A percentile compares a stretch with the other conserved stretches of the same genome.
These are phyloP conservation scores for Lepidocyrtoides sp. DNA, from an alignment of 2,888 invertebrate genomes.

Conservation along the genomic window DNA sequence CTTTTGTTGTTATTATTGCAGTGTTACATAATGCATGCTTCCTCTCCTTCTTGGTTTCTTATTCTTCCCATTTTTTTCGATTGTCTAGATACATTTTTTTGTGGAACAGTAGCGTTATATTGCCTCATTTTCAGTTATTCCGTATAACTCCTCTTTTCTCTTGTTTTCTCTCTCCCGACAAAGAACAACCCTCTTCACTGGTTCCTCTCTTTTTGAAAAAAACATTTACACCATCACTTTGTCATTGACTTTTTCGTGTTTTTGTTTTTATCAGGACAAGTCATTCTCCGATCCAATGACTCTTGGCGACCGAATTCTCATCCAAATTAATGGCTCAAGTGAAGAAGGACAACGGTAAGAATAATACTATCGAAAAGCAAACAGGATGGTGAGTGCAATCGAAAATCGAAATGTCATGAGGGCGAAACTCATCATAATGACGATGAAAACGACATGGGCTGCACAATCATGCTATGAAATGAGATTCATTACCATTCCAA, in stretches of 20 bases:
- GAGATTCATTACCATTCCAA: slow-evolving; percentile 3
- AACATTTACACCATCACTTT: not conserved
- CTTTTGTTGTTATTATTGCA: slow-evolving; percentile 43
- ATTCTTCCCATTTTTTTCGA: not conserved
- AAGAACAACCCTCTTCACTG: too few species aligned
- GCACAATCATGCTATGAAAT: not conserved
- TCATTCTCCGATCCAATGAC: slow-evolving; percentile 1
- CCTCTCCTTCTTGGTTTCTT: slow-evolving; percentile 22
- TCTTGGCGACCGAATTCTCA: slow-evolving; percentile 25
- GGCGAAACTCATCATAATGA: not conserved
- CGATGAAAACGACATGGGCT: not conserved
- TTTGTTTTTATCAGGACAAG: not conserved
- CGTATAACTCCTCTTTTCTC: slow-evolving; percentile 13
- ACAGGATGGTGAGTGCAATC: slow-evolving; percentile 20
- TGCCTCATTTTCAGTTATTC: not conserved
- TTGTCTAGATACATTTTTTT: slow-evolving; percentile 7
- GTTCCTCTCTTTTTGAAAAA: not conserved
- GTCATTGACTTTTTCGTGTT: not conserved
- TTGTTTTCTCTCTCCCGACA: too few species aligned
- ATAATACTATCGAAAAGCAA: too few species aligned
- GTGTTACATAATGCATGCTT: slow-evolving; percentile 37
- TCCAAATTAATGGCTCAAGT: slow-evolving; percentile 18
- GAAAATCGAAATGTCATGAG: not conserved
- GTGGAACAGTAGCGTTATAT: slow-evolving; percentile 10
- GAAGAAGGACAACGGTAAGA: slow-evolving; percentile 3